Base-by-base conservation (phyloP, 2,113 vertebrate species). In the Zosterops lateralis region DNA sequence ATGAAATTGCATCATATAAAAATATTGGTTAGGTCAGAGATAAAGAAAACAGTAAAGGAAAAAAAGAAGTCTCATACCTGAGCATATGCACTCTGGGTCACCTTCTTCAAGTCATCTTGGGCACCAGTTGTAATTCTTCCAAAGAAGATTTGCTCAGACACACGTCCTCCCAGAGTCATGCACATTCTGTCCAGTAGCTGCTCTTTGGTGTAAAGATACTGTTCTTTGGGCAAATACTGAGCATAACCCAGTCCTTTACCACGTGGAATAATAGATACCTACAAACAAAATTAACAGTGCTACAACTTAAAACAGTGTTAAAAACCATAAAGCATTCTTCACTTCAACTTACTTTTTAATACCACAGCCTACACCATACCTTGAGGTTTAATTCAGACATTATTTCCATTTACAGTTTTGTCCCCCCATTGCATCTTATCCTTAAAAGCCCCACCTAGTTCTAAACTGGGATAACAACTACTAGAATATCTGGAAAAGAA, bases 151-250 rank as follows among this genome's bases (percentile, higher is more conserved):
- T 99, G 98, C 95, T 99, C 99, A 0, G 99, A 97, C 20, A 99
- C 99, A 0, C 99, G 98, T 3, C 99, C 99, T 6, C 99, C 99
- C 78, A 99, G 96, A 4, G 98, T 99, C 99, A 99, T 99, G 76
- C 99, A 99, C 99, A 99, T 99, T 54, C 99, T 97, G 96, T 99
- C 99, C 94, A 99, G 96, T n/a, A 99, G 98, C 97, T 99, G 99
- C 97, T 99, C 99, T 79, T 98, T 98, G 85, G 99, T 99, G 83
- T 99, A 99, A 51, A 99, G 97, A 91, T 99, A 99, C 89, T 99
- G 99, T 61, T 99, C 99, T 92, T 97, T 99, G 32, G 99, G 99
- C 54, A 99, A 97, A 95, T 99, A 99, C 97, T 99, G 99, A 54
- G 99, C 99, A 0, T 99, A 99, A n/a, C 99, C 99, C 78, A 99